phyloP scores from a whole-genome alignment of 2,797 vertebrate species.

The Loris lydekkerianus region DNA sequence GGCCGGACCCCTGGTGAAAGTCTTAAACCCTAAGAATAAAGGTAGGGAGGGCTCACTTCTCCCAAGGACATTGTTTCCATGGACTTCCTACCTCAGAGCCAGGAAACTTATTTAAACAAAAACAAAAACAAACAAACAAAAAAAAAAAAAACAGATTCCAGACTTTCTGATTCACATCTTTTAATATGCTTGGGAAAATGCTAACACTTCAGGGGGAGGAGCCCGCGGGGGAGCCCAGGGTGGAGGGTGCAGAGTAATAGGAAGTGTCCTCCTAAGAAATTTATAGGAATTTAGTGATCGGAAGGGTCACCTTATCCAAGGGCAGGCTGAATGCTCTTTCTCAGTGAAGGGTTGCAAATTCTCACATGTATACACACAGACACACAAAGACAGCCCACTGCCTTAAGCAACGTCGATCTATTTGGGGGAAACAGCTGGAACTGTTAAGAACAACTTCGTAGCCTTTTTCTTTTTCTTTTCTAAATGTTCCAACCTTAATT shows the following conservation, averaged over 20 bases:
- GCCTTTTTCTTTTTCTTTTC: background rate
- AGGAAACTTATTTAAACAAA: background rate
- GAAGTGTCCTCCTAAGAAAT: background rate
- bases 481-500: slow-evolving; percentile 44
- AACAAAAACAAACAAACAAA: background rate
- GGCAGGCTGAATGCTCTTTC: background rate
- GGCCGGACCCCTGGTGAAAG: background rate
- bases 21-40: background rate
- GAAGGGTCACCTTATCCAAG: background rate
- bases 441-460: background rate
- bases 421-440: slow-evolving; percentile 38
- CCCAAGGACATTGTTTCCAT: background rate
- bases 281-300: rapidly evolving
- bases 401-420: background rate
- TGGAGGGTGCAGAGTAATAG: rapidly evolving
- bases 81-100: background rate
- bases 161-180: background rate
- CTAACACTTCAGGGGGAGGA: background rate
- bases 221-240: background rate
- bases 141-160: background rate
- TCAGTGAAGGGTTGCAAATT: background rate
- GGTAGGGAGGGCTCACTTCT: background rate
- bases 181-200: background rate
- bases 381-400: background rate
- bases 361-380: background rate